Evolutionary conservation across 2,888 invertebrate species (phyloP).

Genomic region (Tethea ocularis): DNA sequence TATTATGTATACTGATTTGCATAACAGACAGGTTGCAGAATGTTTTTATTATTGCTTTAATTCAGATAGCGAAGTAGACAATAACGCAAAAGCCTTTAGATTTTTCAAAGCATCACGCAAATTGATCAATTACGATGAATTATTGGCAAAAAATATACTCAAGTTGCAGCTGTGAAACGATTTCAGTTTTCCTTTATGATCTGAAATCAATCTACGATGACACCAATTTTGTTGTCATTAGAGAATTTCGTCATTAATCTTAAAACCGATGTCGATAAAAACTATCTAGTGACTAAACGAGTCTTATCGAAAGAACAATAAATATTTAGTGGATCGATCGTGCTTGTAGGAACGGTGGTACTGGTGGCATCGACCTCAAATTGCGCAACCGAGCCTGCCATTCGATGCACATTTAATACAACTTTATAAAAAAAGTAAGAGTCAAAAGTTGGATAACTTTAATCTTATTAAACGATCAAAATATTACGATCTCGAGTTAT

Average conservation of each 20-base stretch:
- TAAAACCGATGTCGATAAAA: slow-evolving; percentile 18
- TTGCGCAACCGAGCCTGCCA: slow-evolving; percentile 57
- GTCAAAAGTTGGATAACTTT: slow-evolving; percentile 5
- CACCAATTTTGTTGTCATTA: background rate
- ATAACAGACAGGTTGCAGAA: slow-evolving; percentile 38
- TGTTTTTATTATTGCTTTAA: background rate
- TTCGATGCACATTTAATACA: slow-evolving; percentile 51
- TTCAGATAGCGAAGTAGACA: background rate
- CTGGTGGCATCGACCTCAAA: slow-evolving; percentile 64
- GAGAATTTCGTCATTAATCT: slow-evolving; percentile 10
- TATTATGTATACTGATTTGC: slow-evolving; percentile 49
- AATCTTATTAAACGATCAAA: background rate
- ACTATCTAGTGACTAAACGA: slow-evolving; percentile 23
- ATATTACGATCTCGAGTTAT: background rate
- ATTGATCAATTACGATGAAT: slow-evolving; percentile 1
- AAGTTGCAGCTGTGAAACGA: background rate
- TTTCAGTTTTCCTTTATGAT: background rate
- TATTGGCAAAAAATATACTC: background rate
- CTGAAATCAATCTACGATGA: background rate
- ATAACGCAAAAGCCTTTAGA: background rate
- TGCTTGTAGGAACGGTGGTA: slow-evolving; percentile 37
- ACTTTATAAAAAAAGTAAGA: slow-evolving; percentile 17
- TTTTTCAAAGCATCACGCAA: background rate
- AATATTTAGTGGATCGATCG: slow-evolving; percentile 49
- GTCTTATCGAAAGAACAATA: slow-evolving; percentile 45